Evolutionary conservation across 2,888 invertebrate species (phyloP).

Genomic region (Netelia melanura): DNA sequence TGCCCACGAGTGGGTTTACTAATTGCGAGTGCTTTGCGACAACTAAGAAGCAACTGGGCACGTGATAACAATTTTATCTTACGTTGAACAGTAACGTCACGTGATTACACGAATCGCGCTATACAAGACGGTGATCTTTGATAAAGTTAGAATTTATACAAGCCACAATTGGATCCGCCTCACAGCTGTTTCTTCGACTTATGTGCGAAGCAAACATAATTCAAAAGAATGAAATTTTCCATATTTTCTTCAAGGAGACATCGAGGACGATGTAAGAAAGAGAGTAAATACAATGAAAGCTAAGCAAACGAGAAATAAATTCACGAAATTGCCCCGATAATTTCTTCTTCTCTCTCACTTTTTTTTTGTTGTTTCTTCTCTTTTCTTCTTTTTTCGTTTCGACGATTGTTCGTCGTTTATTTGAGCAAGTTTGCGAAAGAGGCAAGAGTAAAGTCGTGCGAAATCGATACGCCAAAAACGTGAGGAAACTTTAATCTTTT

Average conservation of each 20-base stretch:
- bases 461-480: slow-evolving; percentile 58
- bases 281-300: neutral
- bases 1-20: slow-evolving; percentile 14
- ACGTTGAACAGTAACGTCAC: slow-evolving; percentile 74
- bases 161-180: slow-evolving; percentile 19
- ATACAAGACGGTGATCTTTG: slow-evolving; percentile 70
- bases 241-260: slow-evolving; percentile 12
- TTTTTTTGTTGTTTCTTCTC: too few species aligned
- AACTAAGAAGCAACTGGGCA: slow-evolving; percentile 76
- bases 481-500: slow-evolving; percentile 68
- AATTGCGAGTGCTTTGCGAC: slow-evolving; percentile 65
- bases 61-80: slow-evolving; percentile 77
- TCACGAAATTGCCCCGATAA: neutral
- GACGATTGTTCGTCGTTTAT: neutral
- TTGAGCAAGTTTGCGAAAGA: neutral
- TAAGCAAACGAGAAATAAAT: neutral
- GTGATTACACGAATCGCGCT: slow-evolving; percentile 73
- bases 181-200: slow-evolving; percentile 37
- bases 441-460: neutral
- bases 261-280: neutral
- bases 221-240: slow-evolving; percentile 25
- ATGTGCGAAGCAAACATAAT: slow-evolving; percentile 28
- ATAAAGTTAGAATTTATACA: slow-evolving; percentile 70
- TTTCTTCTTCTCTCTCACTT: neutral
- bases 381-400: neutral